Evolutionary conservation across 2,113 vertebrate species (phyloP).

Genomic region (Phycodurus eques): DNA sequence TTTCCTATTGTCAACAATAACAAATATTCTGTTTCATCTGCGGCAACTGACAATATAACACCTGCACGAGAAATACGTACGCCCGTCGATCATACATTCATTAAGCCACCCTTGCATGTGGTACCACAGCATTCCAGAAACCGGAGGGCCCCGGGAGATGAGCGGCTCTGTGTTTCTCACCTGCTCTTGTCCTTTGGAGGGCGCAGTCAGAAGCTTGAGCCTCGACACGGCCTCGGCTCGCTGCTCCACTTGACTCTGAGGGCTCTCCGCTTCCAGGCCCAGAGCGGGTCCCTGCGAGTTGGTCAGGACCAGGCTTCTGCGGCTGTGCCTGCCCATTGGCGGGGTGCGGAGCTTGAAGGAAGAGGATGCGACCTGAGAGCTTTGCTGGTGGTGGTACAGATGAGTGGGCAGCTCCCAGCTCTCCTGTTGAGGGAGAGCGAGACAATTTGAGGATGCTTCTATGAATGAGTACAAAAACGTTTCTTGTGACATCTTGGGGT

Average conservation of each 20-base stretch:
- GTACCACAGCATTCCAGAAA: slow-evolving; percentile 47
- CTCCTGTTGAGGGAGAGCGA: slow-evolving; percentile 31
- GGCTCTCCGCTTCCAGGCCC: slow-evolving; percentile 37
- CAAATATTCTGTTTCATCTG: slow-evolving; percentile 34
- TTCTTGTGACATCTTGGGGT: too few relatives aligned
- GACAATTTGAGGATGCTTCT: neutral
- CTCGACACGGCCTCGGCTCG: slow-evolving; percentile 66
- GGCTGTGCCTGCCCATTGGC: slow-evolving; percentile 62
- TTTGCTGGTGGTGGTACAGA: slow-evolving; percentile 31
- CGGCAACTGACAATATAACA: slow-evolving; percentile 46
- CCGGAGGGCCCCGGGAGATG: slow-evolving; percentile 41
- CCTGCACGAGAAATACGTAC: slow-evolving; percentile 29
- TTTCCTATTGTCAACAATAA: slow-evolving; percentile 37
- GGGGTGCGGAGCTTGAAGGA: slow-evolving; percentile 72
- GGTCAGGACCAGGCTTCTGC: slow-evolving; percentile 51
- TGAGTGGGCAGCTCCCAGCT: slow-evolving; percentile 50
- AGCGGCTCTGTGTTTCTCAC: slow-evolving; percentile 48
- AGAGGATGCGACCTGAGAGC: slow-evolving; percentile 47
- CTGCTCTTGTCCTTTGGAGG: slow-evolving; percentile 60
- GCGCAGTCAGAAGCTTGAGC: slow-evolving; percentile 68
- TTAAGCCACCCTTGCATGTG: slow-evolving; percentile 7
- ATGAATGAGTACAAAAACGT: neutral
- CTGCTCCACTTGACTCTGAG: slow-evolving; percentile 51
- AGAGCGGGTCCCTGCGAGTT: slow-evolving; percentile 34
- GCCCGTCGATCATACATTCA: neutral